Conservation (phyloP, 1,140 invertebrate species). For the Neodiprion fabricii region DNA sequence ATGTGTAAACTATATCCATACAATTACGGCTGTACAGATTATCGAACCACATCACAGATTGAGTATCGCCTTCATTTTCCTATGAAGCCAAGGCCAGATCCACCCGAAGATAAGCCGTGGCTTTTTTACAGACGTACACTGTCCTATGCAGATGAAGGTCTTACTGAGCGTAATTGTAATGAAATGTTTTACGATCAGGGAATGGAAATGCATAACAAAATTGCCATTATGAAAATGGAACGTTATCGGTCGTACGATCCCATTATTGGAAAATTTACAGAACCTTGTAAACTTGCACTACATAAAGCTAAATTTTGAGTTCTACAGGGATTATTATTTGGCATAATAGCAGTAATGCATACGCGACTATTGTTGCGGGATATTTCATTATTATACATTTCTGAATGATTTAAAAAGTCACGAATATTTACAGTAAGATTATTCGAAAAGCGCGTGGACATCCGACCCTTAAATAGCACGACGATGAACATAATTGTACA, state of each 20-base stretch:
- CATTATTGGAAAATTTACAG: conserved; percentile 12
- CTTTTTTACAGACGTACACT: conserved; percentile 37
- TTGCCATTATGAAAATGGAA: conserved; percentile 36
- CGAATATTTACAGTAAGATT: too few relatives aligned
- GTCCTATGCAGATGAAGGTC: conserved; percentile 31
- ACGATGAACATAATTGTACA: too few relatives aligned
- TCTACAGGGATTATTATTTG: too few relatives aligned
- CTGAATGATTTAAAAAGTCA: too few relatives aligned
- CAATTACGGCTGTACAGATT: conserved; percentile 26
- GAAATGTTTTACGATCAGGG: conserved; percentile 42
- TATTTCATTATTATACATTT: too few relatives aligned
- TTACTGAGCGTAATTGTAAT: conserved; percentile 31
- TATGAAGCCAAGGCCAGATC: conserved; percentile 13
- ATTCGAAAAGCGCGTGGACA: too few relatives aligned
- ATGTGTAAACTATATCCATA: neutral
- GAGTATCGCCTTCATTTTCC: conserved; percentile 32
- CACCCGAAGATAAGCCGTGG: conserved; percentile 25
- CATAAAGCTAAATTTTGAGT: neutral
- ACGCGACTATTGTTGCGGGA: too few relatives aligned
- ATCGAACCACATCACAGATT: conserved; percentile 29
- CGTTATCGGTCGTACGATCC: conserved; percentile 22
- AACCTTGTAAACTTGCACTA: neutral
- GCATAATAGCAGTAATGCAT: too few relatives aligned
- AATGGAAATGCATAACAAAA: conserved; percentile 34
- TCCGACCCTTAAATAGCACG: too few relatives aligned